Base-by-base conservation (phyloP, 2,888 invertebrate species). In the Drosophila cognata region DNA sequence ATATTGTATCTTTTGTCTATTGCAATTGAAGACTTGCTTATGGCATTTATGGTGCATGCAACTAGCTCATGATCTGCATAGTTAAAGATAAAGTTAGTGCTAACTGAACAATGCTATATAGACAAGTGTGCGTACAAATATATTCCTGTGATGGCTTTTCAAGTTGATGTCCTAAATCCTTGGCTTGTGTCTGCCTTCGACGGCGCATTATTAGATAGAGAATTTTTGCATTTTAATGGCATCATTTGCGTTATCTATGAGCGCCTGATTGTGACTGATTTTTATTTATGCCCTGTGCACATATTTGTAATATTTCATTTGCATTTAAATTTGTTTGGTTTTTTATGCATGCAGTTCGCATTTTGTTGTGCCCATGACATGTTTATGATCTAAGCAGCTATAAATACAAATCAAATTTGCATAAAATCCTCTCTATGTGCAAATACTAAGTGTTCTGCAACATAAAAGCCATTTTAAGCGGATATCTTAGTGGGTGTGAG, bases 301-400 rank as follows among this genome's bases (percentile, higher is more conserved):
- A 64, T 62, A 59, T 72, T 64, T 73, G 60, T 64, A 51, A 81
- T 76, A 69, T 77, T 73, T 68, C 59, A 84, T 84, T 84, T 84
- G 86, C 87, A 88, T 85, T 88, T 79, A 79, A 79, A 85, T 88
- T 86, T 81, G 78, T 46, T 70, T 64, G 63, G 48, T 21, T 50
- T 55, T 38, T 56, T 48, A 31, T 65, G 41, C 33, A 55, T 36
- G 38, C 56, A 57, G 38, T 48, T 61, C 43, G 10, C 61, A 51
- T 59, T 33, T 3, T 18, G 35, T 25, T 50, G 53, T 71, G 65
- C 55, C 60, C 64, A 59, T 79, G 80, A 72, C 78, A 68, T 78
- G 65, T 72, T 79, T 88, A 76, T 83, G 84, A 85, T 88, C 83
- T 66, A 50, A 71, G 58, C 63, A 53, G 35, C 61, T 43, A 50